Conservation (phyloP, 1,140 invertebrate genomes). For the Pararge aegeria region DNA sequence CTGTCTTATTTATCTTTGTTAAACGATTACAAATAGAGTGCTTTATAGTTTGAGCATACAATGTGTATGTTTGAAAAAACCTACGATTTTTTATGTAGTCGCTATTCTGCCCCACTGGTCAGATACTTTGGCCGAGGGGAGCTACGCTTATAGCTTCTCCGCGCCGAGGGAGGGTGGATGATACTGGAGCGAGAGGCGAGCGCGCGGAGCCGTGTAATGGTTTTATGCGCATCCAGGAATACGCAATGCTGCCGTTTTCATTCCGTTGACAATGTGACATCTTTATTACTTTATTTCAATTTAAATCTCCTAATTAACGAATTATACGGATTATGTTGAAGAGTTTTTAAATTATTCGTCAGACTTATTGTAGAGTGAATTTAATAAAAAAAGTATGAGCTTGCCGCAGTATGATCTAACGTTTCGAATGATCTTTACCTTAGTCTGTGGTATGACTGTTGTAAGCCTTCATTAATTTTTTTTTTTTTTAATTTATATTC, state of each 20-base stretch:
- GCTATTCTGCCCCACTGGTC: neutral
- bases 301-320: neutral
- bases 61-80: no score
- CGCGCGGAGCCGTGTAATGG: slow-evolving; percentile 34
- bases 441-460: no score
- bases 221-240: slow-evolving; percentile 31
- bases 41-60: no score
- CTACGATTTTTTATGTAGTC: no score
- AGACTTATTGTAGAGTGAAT: neutral
- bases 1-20: no score
- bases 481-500: no score
- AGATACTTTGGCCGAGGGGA: neutral
- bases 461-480: no score
- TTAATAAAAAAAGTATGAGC: neutral
- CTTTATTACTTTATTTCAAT: slow-evolving; percentile 1
- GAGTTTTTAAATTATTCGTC: neutral
- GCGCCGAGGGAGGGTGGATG: neutral
- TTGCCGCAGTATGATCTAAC: no score
- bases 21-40: no score
- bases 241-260: slow-evolving; percentile 25
- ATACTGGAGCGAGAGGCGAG: neutral
- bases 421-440: no score
- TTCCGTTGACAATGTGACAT: slow-evolving; percentile 32
- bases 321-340: neutral
- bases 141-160: neutral